Conservation (phyloP, 2,888 invertebrate genomes). For the Cheilosia urbana region DNA sequence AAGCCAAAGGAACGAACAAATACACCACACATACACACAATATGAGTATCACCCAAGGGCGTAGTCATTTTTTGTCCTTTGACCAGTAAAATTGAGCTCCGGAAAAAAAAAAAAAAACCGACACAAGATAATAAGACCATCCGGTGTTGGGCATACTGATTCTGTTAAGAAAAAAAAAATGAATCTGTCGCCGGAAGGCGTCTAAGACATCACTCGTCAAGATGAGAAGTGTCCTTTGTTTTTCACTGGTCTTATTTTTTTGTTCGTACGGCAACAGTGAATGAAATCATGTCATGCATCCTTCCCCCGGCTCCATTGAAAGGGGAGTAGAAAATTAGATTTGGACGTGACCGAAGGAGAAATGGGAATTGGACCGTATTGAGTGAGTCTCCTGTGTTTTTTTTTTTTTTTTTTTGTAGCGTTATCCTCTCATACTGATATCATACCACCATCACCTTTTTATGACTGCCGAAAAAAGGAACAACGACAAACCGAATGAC, state of each 20-base stretch:
- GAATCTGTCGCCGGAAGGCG: conserved; percentile 25
- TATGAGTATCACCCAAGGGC: neutral
- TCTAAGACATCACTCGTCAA: conserved; percentile 31
- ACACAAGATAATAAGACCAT: conserved; percentile 43
- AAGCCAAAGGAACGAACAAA: conserved; percentile 14
- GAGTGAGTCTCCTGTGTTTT: conserved; percentile 15
- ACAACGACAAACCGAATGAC: neutral
- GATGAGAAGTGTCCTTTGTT: conserved; percentile 25
- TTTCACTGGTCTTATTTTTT: neutral
- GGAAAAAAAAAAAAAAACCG: conserved; percentile 41
- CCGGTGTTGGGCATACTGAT: conserved; percentile 23
- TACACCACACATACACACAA: neutral
- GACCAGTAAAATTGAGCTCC: conserved; percentile 30
- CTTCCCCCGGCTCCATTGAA: neutral
- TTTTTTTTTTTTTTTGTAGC: conserved; percentile 30
- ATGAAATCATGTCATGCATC: conserved; percentile 49
- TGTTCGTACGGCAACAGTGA: conserved; percentile 8
- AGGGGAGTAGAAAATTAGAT: conserved; percentile 59
- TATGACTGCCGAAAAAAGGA: conserved; percentile 14
- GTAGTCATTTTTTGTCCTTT: neutral
- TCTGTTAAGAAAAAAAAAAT: conserved; percentile 17
- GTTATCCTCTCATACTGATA: conserved; percentile 34
- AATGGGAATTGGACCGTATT: conserved; percentile 65
- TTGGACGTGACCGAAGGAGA: conserved; percentile 69
- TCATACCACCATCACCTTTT: conserved; percentile 36